These are phyloP conservation scores for Dermatemys mawii DNA, from an alignment of 2,113 vertebrate genomes.

Conservation along the genomic window DNA sequence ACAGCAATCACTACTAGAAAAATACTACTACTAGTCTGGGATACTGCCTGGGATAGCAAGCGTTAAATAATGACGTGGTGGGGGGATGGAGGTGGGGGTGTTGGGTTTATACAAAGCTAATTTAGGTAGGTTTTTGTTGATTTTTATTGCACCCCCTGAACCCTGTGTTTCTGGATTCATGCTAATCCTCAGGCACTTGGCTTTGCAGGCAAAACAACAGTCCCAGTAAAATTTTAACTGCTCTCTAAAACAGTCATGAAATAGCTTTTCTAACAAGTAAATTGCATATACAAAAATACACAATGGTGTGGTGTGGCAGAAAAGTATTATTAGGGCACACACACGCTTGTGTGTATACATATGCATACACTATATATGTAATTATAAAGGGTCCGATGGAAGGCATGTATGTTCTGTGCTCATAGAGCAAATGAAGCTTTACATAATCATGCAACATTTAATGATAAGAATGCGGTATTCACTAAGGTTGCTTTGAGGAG, in stretches of 20 bases:
- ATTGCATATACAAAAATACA: background rate
- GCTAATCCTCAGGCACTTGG: background rate
- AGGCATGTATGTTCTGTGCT: background rate
- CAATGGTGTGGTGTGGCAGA: background rate
- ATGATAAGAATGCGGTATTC: background rate
- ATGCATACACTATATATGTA: background rate
- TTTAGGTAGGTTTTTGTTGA: background rate
- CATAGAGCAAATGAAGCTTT: background rate
- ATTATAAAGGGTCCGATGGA: background rate
- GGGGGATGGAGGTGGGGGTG: no score
- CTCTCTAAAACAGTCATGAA: background rate
- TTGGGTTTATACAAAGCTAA: no score
- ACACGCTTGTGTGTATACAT: rapidly evolving
- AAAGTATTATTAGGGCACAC: background rate
- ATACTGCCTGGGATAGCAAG: background rate
- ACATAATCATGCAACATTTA: background rate
- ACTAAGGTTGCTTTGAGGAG: background rate
- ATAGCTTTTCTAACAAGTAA: background rate
- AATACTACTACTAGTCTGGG: background rate
- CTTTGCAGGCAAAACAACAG: background rate
- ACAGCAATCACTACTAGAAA: background rate
- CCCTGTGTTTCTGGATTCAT: background rate
- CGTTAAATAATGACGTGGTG: background rate
- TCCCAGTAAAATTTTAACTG: background rate
- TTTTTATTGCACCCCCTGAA: background rate